Evolutionary conservation across 2,888 invertebrate genomes (phyloP).

Genomic region (Limnephilus marmoratus): DNA sequence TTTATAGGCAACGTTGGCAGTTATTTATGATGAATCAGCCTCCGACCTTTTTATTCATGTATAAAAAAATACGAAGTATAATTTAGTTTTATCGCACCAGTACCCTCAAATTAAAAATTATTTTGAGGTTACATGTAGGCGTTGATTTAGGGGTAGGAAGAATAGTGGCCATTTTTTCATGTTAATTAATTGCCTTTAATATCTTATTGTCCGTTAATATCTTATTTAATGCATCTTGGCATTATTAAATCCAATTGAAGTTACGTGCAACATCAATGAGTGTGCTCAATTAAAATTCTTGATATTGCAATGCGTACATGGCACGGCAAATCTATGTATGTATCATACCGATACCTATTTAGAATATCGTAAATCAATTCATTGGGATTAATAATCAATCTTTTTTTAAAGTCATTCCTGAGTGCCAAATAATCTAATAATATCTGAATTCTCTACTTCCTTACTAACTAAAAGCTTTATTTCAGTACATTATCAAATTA

Average conservation of each 20-base stretch:
- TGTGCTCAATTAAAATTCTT: not conserved
- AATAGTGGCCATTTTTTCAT: not conserved
- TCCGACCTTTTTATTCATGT: no score
- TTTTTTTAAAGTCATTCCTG: no score
- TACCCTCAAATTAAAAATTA: no score
- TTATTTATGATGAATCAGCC: no score
- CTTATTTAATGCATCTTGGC: not conserved
- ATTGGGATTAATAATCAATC: not conserved
- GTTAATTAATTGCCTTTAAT: not conserved
- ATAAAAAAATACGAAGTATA: no score
- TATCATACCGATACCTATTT: no score
- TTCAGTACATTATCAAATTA: no score
- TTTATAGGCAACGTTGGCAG: no score
- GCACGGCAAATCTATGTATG: not conserved
- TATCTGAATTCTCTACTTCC: no score
- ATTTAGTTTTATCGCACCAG: no score
- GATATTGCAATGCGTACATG: not conserved
- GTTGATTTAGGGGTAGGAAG: not conserved
- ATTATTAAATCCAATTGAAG: not conserved
- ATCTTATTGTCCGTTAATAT: not conserved
- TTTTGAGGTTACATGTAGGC: not conserved
- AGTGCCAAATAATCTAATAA: no score
- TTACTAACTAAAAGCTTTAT: no score
- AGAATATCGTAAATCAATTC: not conserved
- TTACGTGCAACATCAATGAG: not conserved